Evolutionary conservation across 2,888 invertebrate genomes (phyloP), one percentile per base, ranked within the genome.

Genomic region (Eucera pruinosa): DNA sequence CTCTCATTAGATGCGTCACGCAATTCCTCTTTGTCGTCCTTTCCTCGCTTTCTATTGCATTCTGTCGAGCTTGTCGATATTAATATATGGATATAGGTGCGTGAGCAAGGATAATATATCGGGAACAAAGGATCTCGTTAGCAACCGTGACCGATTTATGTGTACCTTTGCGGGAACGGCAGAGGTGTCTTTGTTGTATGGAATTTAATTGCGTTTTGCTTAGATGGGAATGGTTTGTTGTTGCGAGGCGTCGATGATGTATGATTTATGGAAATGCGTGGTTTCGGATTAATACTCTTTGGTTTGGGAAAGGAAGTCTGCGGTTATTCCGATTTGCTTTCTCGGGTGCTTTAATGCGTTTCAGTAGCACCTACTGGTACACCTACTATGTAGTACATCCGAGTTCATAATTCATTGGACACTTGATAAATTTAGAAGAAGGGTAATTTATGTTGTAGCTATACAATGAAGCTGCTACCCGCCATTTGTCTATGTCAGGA

Each of bases 1-100:
- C 78, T 71, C 78, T 78, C 71, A 78, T 78, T 78, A 78, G 78
- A 78, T 78, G 78, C 78, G 78, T 78, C 78, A 78, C 67, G 50
- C 77, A n/a, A 33, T 23, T 36, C n/a, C 20, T 5, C 52, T n/a
- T 7, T 18, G 3, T 9, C 9, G 5, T 62, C 13, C 25, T 13
- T 47, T 18, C 36, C 27, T 18, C 25, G 25, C 62, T 9, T 13
- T 7, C 7, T n/a, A 9, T 5, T 36, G n/a, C 20, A 3, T n/a
- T 11, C 18, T 39, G 13, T 55, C 25, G 15, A n/a, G 33, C 62
- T 60, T 45, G 47, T 60, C 79, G 72, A 76, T 80, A 82, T 83
- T 83, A 83, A 80, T 67, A 48, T 73, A 80, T 76, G 66, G 72
- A 72, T 64, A 33, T 48, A 69, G 66, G 61, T 54, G 80, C 62